These are phyloP conservation scores for Penaeus vannamei DNA, from an alignment of 1,140 invertebrate species.

Conservation along the genomic window DNA sequence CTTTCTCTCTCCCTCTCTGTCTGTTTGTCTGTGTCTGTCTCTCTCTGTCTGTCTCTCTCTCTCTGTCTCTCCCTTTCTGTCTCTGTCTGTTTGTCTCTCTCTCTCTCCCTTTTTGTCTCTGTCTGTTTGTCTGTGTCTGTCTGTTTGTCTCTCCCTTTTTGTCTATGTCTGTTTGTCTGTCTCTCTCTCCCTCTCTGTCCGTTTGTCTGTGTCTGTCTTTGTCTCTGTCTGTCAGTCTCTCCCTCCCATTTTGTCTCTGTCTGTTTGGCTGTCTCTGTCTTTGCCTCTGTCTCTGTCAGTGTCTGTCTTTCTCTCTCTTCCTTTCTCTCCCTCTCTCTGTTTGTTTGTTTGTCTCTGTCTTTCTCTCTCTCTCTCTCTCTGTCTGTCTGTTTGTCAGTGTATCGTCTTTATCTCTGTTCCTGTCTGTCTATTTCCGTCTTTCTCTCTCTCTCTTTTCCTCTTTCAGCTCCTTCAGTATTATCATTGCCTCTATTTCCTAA, in stretches of 20 bases:
- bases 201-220: neutral
- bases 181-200: conserved; percentile 24
- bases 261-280: neutral
- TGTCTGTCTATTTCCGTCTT: no score
- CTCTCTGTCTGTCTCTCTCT: neutral
- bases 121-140: neutral
- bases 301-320: neutral
- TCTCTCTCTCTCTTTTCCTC: no score
- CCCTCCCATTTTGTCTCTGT: conserved; percentile 14
- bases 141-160: conserved; percentile 10
- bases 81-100: conserved; percentile 1
- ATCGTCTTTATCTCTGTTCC: no score
- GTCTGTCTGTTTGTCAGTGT: no score
- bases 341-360: no score
- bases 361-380: no score
- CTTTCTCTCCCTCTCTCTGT: no score
- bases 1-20: neutral
- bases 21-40: neutral
- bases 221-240: conserved; percentile 26
- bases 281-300: conserved; percentile 17
- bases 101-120: neutral
- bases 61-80: neutral
- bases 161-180: neutral
- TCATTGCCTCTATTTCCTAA: no score
- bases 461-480: no score